Evolutionary conservation across 2,113 vertebrate genomes (phyloP), one percentile per base, ranked within the genome.

Genomic region (Dinomys branickii): DNA sequence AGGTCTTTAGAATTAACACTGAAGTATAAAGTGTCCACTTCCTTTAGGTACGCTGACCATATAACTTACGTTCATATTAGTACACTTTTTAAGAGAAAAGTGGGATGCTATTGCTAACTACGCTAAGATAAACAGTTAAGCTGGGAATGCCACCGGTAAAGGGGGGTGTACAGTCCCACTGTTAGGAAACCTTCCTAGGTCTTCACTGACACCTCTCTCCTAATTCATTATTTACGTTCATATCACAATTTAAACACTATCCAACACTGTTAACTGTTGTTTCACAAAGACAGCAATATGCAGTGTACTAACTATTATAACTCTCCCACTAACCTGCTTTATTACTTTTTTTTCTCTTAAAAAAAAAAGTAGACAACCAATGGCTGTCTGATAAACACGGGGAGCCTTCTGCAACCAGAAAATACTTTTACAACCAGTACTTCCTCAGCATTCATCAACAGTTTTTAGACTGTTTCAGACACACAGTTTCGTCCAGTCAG

Each of bases 1-100:
- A 87, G 41, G 24, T 83, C 41, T 90, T 96, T 84, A 82, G 47
- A 85, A 85, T 59, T 94, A 94, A 81, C n/a, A 94, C 0, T 86
- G 65, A 83, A 86, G 20, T 85, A 54, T 65, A 85, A 94, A 88
- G 59, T 9, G 6, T 65, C 73, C 9, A 89, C 22, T 82, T 7
- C 20, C 20, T 96, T 73, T 67, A 86, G 28, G 38, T 82, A 96
- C 89, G 20, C 19, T 63, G n/a, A 75, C 19, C 3, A 47, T 47
- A 38, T 52, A 83, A 95, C 47, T 93, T 75, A 88, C 26, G 17
- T 22, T 89, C 52, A 94, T 84, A 95, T 3, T 71, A 5, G n/a
- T 54, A 90, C 10, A 77, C 7, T n/a, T 91, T 54, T 47, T 87
- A 41, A 75, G 63, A 91, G 58, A 65, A 88, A 94, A 93, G 61